Evolutionary conservation across 2,113 vertebrate genomes (phyloP).

Genomic region (Oceanodroma tethys): DNA sequence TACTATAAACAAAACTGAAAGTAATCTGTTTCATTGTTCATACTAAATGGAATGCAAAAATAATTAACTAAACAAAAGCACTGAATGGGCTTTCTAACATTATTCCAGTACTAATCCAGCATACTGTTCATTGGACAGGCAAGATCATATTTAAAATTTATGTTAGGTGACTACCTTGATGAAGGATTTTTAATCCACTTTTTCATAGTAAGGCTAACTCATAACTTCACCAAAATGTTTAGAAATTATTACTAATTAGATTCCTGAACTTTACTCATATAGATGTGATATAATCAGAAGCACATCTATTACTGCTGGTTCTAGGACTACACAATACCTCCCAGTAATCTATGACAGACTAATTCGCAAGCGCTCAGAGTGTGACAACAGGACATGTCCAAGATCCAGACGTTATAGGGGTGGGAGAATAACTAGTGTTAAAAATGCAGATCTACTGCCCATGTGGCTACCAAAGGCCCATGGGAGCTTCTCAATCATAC

Average conservation of each 20-base stretch:
- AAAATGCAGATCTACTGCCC: neutral
- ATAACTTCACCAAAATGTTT: neutral
- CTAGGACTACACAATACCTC: neutral
- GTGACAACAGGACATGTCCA: neutral
- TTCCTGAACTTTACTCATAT: neutral
- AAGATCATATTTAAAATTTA: neutral
- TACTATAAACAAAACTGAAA: neutral
- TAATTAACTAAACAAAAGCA: neutral
- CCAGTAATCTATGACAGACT: neutral
- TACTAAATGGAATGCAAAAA: neutral
- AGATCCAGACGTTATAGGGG: neutral
- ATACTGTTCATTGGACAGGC: neutral
- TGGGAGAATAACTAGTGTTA: neutral
- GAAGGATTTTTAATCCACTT: neutral
- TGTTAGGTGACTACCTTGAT: neutral
- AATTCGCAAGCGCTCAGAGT: neutral
- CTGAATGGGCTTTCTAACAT: neutral
- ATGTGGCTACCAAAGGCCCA: neutral
- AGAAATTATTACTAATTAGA: neutral
- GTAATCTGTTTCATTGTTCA: neutral
- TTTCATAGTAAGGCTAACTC: neutral
- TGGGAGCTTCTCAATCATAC: neutral
- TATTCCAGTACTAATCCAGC: neutral
- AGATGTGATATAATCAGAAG: neutral
- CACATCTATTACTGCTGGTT: neutral